These are phyloP conservation scores for Paramormyrops hopkinsi DNA, from an alignment of 2,797 vertebrate species.

Conservation along the genomic window DNA sequence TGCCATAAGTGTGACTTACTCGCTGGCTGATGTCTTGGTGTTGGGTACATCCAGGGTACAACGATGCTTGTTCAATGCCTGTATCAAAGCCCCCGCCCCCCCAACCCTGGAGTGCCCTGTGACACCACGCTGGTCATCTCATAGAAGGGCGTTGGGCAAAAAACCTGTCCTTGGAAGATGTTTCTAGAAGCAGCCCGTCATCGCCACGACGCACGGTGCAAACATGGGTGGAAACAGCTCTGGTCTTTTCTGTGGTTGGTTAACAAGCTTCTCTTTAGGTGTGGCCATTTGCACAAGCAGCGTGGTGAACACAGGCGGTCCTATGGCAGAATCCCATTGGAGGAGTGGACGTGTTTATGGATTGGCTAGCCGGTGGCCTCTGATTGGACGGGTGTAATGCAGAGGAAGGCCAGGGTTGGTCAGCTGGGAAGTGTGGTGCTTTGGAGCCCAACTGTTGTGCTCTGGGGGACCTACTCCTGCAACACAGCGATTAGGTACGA, in stretches of 20 bases:
- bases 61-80: not conserved
- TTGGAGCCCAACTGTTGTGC: not conserved
- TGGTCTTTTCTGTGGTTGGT: not conserved
- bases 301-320: not conserved
- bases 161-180: not conserved
- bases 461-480: not conserved
- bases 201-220: not conserved
- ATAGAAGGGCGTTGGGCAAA: not conserved
- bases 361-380: not conserved
- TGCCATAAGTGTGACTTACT: not conserved
- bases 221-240: not conserved
- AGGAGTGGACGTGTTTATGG: not conserved
- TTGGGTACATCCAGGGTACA: not conserved
- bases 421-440: not conserved
- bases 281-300: not conserved
- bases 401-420: not conserved
- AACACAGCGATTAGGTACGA: not conserved
- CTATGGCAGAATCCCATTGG: not conserved
- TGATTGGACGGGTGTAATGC: not conserved
- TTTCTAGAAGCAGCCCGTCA: not conserved
- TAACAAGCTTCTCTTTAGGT: not conserved
- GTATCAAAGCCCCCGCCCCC: not conserved
- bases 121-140: not conserved
- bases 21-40: no score
- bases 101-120: not conserved